Evolutionary conservation across 2,888 invertebrate species (phyloP).

Genomic region (Agonopterix arenella): DNA sequence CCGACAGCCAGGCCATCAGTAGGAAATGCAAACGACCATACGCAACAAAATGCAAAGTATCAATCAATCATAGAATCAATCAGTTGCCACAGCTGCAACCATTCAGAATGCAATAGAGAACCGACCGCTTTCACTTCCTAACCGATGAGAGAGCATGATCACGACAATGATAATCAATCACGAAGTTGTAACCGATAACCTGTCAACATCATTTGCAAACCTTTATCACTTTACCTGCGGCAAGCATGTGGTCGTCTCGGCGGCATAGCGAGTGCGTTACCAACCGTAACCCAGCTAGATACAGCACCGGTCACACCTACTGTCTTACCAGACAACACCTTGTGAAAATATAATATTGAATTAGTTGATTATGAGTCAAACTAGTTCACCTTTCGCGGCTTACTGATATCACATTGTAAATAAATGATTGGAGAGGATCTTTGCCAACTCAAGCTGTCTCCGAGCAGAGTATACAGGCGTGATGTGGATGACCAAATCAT

Average conservation of each 20-base stretch:
- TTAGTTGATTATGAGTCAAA: slow-evolving; percentile 74
- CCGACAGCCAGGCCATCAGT: slow-evolving; percentile 67
- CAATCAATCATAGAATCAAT: slow-evolving; percentile 4
- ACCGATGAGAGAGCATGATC: slow-evolving; percentile 61
- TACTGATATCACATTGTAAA: slow-evolving; percentile 46
- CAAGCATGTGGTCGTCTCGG: slow-evolving; percentile 49
- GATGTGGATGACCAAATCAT: slow-evolving; percentile 53
- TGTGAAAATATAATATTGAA: slow-evolving; percentile 73
- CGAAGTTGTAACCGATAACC: slow-evolving; percentile 51
- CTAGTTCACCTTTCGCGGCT: slow-evolving; percentile 54
- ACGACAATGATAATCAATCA: slow-evolving; percentile 62
- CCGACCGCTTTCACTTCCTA: slow-evolving; percentile 69
- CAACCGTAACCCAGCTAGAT: slow-evolving; percentile 66
- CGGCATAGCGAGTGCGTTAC: slow-evolving; percentile 58
- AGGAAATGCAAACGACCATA: slow-evolving; percentile 70
- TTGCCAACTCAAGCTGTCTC: slow-evolving; percentile 52
- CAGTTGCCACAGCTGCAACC: not conserved
- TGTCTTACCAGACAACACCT: slow-evolving; percentile 77
- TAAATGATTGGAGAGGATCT: slow-evolving; percentile 60
- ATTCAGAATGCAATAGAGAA: slow-evolving; percentile 7
- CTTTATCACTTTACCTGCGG: slow-evolving; percentile 71
- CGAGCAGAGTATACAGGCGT: slow-evolving; percentile 49
- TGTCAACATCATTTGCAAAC: slow-evolving; percentile 50
- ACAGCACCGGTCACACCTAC: slow-evolving; percentile 73
- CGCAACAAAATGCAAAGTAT: slow-evolving; percentile 22